These are phyloP conservation scores for Gambusia yucatana DNA, from an alignment of 2,797 vertebrate genomes.

Conservation along the genomic window DNA sequence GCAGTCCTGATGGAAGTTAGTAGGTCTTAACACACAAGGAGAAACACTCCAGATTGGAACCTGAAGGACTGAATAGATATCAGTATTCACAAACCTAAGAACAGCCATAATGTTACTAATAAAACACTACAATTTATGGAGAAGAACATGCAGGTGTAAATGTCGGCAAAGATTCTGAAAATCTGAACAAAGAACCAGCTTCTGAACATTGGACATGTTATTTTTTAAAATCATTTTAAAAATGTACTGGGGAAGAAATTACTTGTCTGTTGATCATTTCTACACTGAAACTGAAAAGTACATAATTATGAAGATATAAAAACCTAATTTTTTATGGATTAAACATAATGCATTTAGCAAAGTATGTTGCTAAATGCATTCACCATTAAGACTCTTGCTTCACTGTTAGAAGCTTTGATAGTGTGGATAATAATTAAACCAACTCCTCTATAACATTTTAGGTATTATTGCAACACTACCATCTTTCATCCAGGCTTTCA, in stretches of 20 bases:
- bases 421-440: constrained; percentile 48
- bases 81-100: not conserved
- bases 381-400: constrained; percentile 42
- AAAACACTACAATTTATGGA: not conserved
- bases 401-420: constrained; percentile 32
- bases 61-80: not conserved
- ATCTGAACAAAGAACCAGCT: not conserved
- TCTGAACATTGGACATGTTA: not conserved
- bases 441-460: constrained; percentile 51
- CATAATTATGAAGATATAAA: constrained; percentile 20
- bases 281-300: constrained; percentile 36
- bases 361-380: constrained; percentile 26
- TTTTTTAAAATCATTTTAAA: not conserved
- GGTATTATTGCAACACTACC: constrained; percentile 52
- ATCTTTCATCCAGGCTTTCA: constrained; percentile 31
- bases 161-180: not conserved
- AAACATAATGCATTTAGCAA: not conserved
- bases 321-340: not conserved
- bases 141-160: not conserved
- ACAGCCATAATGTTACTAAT: not conserved
- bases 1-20: constrained; percentile 64
- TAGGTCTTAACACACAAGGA: constrained; percentile 17
- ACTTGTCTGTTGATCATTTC: not conserved
- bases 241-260: not conserved
- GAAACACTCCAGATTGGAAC: not conserved